Conservation (phyloP, 2,888 invertebrate genomes). For the Stenurella melanura region DNA sequence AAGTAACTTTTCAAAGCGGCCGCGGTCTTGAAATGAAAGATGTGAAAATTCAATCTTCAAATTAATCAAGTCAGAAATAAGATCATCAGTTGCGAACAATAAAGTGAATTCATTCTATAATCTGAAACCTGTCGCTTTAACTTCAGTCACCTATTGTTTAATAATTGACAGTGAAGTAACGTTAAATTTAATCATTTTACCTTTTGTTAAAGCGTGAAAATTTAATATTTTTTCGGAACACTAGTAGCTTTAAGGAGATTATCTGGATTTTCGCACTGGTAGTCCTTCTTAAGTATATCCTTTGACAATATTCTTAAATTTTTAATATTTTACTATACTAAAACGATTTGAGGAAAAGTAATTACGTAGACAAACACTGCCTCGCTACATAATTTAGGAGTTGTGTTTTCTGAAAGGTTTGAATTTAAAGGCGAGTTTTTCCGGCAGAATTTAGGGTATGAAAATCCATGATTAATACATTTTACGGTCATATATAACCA, state of each 20-base stretch:
- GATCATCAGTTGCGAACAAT: too few species aligned
- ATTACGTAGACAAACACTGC: conserved; percentile 7
- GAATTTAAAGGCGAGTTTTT: conserved; percentile 19
- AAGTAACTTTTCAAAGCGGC: too few species aligned
- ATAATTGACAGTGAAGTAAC: conserved; percentile 7
- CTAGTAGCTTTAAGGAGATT: background rate
- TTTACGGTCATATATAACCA: conserved; percentile 38
- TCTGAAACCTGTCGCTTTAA: too few species aligned
- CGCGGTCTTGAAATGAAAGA: too few species aligned
- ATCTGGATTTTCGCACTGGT: background rate
- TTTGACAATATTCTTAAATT: background rate
- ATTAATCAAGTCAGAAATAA: too few species aligned
- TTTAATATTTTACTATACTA: background rate
- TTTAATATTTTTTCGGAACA: background rate
- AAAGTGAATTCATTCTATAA: too few species aligned
- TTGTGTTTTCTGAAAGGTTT: conserved; percentile 31
- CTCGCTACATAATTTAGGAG: conserved; percentile 24
- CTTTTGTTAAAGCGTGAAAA: background rate
- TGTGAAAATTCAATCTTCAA: too few species aligned
- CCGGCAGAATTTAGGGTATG: conserved; percentile 16
- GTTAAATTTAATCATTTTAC: background rate
- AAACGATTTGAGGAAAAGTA: conserved; percentile 18
- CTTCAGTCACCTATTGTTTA: background rate
- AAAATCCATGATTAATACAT: conserved; percentile 40
- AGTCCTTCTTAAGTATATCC: background rate